Evolutionary conservation across 2,113 vertebrate genomes (phyloP).

Genomic region (Nothoprocta perdicaria): DNA sequence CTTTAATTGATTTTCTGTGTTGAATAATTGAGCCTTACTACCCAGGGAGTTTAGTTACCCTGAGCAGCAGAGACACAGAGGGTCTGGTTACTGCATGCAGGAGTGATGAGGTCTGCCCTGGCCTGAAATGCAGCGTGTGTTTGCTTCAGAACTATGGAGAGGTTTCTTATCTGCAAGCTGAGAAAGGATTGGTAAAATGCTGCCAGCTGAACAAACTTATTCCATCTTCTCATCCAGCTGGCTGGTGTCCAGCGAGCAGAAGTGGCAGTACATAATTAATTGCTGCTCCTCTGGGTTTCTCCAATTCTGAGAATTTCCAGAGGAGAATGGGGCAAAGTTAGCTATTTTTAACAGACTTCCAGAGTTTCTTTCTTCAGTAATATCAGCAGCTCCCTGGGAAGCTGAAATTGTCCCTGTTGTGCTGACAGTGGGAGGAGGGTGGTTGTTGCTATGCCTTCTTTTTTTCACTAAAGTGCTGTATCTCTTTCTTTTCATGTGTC

Average conservation of each 20-base stretch:
- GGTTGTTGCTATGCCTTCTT: background rate
- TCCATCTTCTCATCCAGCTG: conserved; percentile 43
- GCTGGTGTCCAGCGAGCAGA: conserved; percentile 27
- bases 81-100: conserved; percentile 68
- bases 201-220: conserved; percentile 15
- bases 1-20: conserved; percentile 74
- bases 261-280: conserved; percentile 60
- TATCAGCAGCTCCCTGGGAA: background rate
- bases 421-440: background rate
- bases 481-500: conserved; percentile 77
- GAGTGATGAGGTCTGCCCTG: conserved; percentile 27
- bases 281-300: conserved; percentile 51
- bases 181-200: conserved; percentile 58
- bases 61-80: conserved; percentile 29
- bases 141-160: background rate
- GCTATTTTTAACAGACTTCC: background rate
- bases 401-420: background rate
- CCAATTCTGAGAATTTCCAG: conserved; percentile 33
- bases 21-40: conserved; percentile 80
- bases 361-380: background rate
- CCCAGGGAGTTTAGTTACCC: conserved; percentile 74
- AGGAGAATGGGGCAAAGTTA: background rate
- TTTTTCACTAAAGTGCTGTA: conserved; percentile 66
- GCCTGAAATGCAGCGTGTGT: conserved; percentile 3
- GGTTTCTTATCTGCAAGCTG: conserved; percentile 40